Conservation (phyloP, 2,797 vertebrate genomes). For the Myotis daubentonii region DNA sequence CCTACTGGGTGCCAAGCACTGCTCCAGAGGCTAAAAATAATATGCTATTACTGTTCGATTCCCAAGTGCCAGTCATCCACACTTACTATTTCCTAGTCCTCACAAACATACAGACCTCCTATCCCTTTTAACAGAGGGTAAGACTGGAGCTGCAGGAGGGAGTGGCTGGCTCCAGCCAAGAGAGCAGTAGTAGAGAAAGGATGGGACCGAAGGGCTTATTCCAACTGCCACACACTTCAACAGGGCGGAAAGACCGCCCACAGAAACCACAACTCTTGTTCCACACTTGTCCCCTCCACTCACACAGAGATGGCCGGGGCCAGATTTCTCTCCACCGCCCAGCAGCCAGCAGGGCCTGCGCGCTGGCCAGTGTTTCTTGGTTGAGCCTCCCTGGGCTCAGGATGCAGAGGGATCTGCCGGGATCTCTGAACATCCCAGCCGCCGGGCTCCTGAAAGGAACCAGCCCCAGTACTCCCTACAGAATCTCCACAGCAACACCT, state of each 20-base stretch:
- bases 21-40: neutral
- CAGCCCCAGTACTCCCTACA: neutral
- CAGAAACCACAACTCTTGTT: too few species aligned
- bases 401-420: neutral
- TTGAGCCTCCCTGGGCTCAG: neutral
- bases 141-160: neutral
- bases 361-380: neutral
- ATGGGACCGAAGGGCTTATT: neutral
- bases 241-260: neutral
- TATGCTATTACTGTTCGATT: too few species aligned
- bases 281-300: neutral
- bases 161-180: neutral
- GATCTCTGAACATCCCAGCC: neutral
- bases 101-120: neutral
- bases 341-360: neutral
- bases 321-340: neutral
- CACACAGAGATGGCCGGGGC: neutral
- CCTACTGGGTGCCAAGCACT: neutral
- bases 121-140: neutral
- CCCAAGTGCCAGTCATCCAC: neutral
- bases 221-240: neutral
- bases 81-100: neutral
- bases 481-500: neutral
- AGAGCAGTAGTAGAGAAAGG: neutral
- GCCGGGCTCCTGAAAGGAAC: neutral